phyloP scores from a whole-genome alignment of 1,140 invertebrate genomes.

The Drosophila nasuta region DNA sequence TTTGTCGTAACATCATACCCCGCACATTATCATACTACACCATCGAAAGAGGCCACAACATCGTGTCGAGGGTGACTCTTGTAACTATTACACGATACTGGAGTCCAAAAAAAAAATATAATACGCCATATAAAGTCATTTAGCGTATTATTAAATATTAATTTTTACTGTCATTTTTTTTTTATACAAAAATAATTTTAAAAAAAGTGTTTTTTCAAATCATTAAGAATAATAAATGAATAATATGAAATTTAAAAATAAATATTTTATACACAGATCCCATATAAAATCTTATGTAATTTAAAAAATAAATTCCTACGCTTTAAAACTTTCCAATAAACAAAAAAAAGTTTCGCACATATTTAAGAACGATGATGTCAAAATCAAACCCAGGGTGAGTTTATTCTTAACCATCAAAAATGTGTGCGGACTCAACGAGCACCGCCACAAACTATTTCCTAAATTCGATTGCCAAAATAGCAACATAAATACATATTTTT shows the following conservation, averaged over 20 bases:
- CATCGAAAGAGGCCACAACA: conserved; percentile 37
- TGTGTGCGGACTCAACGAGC: conserved; percentile 17
- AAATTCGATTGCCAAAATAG: background rate
- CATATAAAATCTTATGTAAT: background rate
- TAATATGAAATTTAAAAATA: background rate
- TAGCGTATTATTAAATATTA: background rate
- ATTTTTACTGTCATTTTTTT: background rate
- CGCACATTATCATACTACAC: conserved; percentile 46
- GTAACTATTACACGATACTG: background rate
- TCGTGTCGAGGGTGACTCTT: conserved; percentile 32
- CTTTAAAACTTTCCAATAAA: too few species aligned
- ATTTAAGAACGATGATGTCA: background rate
- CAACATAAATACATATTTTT: conserved; percentile 21
- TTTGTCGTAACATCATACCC: conserved; percentile 1
- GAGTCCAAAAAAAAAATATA: conserved; percentile 58
- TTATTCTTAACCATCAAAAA: background rate
- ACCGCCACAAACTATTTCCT: conserved; percentile 15
- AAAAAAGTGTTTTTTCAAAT: too few species aligned
- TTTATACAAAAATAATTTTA: too few species aligned
- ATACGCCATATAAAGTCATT: background rate
- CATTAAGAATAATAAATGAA: too few species aligned
- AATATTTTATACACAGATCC: background rate
- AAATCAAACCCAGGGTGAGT: background rate
- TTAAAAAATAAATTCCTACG: too few species aligned
- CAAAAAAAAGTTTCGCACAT: background rate